Conservation (phyloP, 2,888 invertebrate species). For the Agonopterix subpropinquella region DNA sequence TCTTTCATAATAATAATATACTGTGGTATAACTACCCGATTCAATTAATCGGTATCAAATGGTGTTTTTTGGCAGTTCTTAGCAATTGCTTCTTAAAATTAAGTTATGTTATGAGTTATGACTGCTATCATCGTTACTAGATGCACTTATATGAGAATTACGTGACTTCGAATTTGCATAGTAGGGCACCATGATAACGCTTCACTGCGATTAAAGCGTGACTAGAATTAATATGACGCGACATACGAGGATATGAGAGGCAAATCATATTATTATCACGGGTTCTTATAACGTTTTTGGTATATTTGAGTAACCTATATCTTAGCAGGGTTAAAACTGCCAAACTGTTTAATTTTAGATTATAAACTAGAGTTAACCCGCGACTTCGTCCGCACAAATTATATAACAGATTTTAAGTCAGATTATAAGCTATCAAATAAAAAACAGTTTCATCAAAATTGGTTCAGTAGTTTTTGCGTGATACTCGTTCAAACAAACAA, state of each 20-base stretch:
- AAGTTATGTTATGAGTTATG: background rate
- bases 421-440: too few relatives aligned
- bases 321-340: background rate
- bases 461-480: background rate
- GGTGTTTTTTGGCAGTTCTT: too few relatives aligned
- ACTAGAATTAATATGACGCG: conserved; percentile 1
- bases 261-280: background rate
- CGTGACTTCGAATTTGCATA: background rate
- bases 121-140: background rate
- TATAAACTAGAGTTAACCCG: background rate
- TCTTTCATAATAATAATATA: too few relatives aligned
- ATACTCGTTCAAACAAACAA: background rate
- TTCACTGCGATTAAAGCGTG: conserved; percentile 1
- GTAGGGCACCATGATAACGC: background rate
- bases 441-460: background rate
- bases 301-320: background rate
- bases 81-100: too few relatives aligned
- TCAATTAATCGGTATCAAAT: too few relatives aligned
- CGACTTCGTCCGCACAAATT: too few relatives aligned
- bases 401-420: too few relatives aligned
- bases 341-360: background rate
- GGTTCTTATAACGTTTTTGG: too few relatives aligned
- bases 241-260: background rate
- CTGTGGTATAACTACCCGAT: too few relatives aligned
- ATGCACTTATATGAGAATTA: background rate